Base-by-base conservation (phyloP, 2,888 invertebrate genomes). In the Acutogordius australiensis region DNA sequence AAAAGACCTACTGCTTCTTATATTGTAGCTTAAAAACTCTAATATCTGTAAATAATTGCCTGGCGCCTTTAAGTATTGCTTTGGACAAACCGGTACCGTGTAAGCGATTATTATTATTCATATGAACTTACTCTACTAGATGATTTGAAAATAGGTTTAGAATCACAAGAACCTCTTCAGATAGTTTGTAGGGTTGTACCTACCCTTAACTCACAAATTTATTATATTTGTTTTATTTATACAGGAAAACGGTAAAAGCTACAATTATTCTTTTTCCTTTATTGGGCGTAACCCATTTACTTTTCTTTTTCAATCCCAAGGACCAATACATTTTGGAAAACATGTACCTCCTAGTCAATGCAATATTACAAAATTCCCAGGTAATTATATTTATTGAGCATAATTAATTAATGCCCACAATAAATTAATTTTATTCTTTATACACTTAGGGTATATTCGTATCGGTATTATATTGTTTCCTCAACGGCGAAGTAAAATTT, bases 261-360 rank as follows among this genome's bases (percentile, higher is more conserved):
- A 76, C 76, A 0, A 68, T 73, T 1, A 68, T 77, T 4, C 66
- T 77, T 18, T 74, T 77, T 61, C 77, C 77, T 1, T 66, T 77
- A 26, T 68, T 76, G 26, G 76, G 76, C 18, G 68, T 76, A 61
- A 75, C 75, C 1, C 75, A 76, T 65, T 67, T 76, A 37, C 66
- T 76, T 2, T 73, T 76, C 62, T 69, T 75, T 62, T 69, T 71
- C 62, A 74, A 74, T 63, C 74, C 74, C 0, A 65, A 66, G 1
- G 67, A 69, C 44, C 65, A 67, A 2, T 66, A 67, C 1, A 64
- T 65, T 1, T 63, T 69, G 2, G 69, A 70, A 63, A 66, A 66
- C 2, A 69, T 70, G n/a, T 76, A 76, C 65, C 70, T 74, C 66
- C 67, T 76, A 27, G 71, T 71, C 1, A 75, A 75, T 61, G 73